These are phyloP conservation scores for Alosa sapidissima DNA, from an alignment of 2,797 vertebrate species.

Conservation along the genomic window DNA sequence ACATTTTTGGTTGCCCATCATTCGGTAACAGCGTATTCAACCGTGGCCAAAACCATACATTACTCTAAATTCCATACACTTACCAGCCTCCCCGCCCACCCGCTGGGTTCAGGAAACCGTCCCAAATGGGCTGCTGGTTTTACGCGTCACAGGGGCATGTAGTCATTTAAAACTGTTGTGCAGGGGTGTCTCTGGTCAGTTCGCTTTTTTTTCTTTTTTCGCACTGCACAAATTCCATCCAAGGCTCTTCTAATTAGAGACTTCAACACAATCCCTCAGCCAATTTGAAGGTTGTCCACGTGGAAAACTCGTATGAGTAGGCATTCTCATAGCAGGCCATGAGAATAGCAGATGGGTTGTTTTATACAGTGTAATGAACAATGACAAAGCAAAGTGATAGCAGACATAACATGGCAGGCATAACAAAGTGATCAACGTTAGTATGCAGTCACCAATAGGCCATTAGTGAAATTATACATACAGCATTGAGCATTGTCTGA, in stretches of 20 bases:
- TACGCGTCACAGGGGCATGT: conserved; percentile 10
- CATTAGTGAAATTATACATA: background rate
- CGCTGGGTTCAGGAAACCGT: conserved; percentile 1
- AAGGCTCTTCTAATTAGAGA: conserved; percentile 63
- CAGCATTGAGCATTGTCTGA: background rate
- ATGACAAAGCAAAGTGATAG: too few species aligned
- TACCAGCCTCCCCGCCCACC: background rate
- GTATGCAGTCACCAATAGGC: background rate
- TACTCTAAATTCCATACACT: conserved; percentile 5
- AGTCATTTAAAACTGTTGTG: conserved; percentile 18
- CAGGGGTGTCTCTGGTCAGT: background rate
- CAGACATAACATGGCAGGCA: background rate
- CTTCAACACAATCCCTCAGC: conserved; percentile 15
- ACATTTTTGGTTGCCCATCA: conserved; percentile 49
- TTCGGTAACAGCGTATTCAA: conserved; percentile 19
- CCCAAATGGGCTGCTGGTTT: background rate
- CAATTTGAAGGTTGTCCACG: conserved; percentile 15
- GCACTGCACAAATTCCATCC: conserved; percentile 44
- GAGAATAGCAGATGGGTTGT: background rate
- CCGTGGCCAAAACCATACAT: conserved; percentile 17
- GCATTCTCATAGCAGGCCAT: background rate
- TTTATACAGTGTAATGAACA: background rate
- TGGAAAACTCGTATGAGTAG: background rate
- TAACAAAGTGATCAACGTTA: background rate
- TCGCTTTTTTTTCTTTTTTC: conserved; percentile 42